These are phyloP conservation scores for Cetoscarus ocellatus DNA, from an alignment of 2,797 vertebrate species.

Conservation along the genomic window DNA sequence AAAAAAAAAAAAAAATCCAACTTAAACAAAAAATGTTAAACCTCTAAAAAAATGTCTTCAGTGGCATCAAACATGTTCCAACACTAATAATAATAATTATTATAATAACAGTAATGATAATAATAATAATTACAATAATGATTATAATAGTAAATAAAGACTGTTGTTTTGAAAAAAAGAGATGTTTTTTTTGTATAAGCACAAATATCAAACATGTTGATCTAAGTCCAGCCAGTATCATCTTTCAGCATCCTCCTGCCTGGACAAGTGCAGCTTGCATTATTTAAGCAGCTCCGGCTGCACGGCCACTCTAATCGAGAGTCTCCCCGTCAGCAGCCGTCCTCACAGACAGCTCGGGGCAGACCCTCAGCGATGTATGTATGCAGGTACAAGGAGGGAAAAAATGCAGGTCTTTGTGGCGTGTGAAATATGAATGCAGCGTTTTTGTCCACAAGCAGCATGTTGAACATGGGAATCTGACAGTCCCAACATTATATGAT, in stretches of 20 bases:
- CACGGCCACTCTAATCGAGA: conserved; percentile 56
- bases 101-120: too few relatives aligned
- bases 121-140: too few relatives aligned
- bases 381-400: conserved; percentile 29
- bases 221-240: conserved; percentile 30
- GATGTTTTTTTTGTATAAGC: background rate
- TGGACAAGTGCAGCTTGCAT: conserved; percentile 70
- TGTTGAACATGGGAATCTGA: conserved; percentile 59
- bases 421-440: conserved; percentile 68
- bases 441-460: conserved; percentile 21
- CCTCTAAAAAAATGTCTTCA: too few relatives aligned
- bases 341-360: conserved; percentile 60
- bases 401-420: conserved; percentile 37
- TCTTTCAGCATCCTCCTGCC: conserved; percentile 51
- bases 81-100: too few relatives aligned
- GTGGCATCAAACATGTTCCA: too few relatives aligned
- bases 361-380: conserved; percentile 33
- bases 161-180: background rate
- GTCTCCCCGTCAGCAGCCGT: conserved; percentile 40
- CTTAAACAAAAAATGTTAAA: too few relatives aligned
- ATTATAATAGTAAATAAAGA: too few relatives aligned
- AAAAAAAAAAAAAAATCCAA: too few relatives aligned
- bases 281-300: conserved; percentile 69
- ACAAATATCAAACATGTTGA: background rate
- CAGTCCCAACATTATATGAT: conserved; percentile 55